Conservation (phyloP, 2,797 vertebrate species). For the Enteromius viviparus region DNA sequence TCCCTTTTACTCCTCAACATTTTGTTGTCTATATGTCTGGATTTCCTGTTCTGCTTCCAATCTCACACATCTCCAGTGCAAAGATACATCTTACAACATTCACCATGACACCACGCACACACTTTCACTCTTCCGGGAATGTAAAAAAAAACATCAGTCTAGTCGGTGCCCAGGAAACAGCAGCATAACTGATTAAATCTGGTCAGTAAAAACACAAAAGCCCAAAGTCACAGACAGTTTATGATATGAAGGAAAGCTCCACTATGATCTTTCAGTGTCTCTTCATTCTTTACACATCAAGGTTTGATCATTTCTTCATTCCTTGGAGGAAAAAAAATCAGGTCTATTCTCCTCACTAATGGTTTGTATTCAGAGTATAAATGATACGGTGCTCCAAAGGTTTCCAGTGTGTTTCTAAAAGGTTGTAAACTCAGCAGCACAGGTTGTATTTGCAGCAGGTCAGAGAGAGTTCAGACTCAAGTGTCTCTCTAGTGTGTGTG, state of each 20-base stretch:
- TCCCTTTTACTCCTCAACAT: neutral
- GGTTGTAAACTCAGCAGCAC: conserved; percentile 61
- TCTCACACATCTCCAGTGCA: conserved; percentile 3
- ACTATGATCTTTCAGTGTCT: conserved; percentile 16
- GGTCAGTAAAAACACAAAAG: conserved; percentile 42
- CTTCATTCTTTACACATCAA: conserved; percentile 15
- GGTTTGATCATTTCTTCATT: conserved; percentile 7
- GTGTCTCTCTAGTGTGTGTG: conserved; percentile 34
- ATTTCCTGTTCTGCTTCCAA: conserved; percentile 25
- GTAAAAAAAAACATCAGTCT: conserved; percentile 39
- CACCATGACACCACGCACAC: conserved; percentile 30
- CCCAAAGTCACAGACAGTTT: conserved; percentile 33
- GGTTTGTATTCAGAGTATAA: conserved; percentile 3
- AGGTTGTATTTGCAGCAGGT: conserved; percentile 51
- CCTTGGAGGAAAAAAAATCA: neutral
- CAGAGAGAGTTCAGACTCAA: conserved; percentile 53
- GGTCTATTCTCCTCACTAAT: neutral
- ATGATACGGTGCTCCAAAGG: conserved; percentile 37
- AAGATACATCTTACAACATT: conserved; percentile 13
- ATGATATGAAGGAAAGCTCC: conserved; percentile 43
- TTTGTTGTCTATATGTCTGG: conserved; percentile 19
- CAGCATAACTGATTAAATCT: conserved; percentile 43
- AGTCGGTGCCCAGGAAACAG: conserved; percentile 33
- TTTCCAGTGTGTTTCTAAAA: conserved; percentile 53
- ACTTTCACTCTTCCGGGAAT: conserved; percentile 41